Conservation (phyloP, 2,797 vertebrate species). For the Mus caroli region DNA sequence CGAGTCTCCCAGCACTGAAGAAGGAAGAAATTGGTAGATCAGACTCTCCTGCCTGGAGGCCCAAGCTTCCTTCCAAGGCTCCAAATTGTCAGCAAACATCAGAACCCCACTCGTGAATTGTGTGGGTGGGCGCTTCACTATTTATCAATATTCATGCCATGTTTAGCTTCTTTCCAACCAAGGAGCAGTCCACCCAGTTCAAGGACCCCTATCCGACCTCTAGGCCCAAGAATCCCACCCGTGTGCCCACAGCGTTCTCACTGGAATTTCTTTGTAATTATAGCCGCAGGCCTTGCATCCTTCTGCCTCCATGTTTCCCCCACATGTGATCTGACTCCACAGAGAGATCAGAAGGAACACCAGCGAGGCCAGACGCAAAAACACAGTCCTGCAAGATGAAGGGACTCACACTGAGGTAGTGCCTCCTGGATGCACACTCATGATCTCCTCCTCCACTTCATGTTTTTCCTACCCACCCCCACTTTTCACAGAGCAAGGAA, state of each 20-base stretch:
- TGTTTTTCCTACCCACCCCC: not conserved
- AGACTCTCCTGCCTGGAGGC: not conserved
- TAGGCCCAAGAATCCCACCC: not conserved
- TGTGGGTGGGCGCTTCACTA: too few species aligned
- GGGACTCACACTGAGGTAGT: rapidly evolving
- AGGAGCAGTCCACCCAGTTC: not conserved
- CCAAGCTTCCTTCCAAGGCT: not conserved
- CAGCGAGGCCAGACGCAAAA: constrained; percentile 92
- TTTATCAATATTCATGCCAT: not conserved
- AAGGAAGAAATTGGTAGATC: not conserved
- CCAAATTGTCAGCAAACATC: not conserved
- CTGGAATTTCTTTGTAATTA: constrained; percentile 87
- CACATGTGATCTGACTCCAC: constrained; percentile 93
- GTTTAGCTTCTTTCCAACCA: not conserved
- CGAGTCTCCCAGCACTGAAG: constrained; percentile 95
- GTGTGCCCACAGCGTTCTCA: constrained; percentile 77
- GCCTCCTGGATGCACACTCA: not conserved
- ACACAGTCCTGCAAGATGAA: constrained; percentile 89
- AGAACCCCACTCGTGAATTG: not conserved
- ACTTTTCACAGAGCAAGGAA: not conserved
- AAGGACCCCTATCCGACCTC: not conserved
- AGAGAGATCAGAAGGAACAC: constrained; percentile 90
- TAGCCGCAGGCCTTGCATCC: constrained; percentile 89
- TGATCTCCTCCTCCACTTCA: not conserved
- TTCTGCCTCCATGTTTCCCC: rapidly evolving